phyloP scores from a whole-genome alignment of 2,888 invertebrate species.

The Mimumesa dahlbomi region DNA sequence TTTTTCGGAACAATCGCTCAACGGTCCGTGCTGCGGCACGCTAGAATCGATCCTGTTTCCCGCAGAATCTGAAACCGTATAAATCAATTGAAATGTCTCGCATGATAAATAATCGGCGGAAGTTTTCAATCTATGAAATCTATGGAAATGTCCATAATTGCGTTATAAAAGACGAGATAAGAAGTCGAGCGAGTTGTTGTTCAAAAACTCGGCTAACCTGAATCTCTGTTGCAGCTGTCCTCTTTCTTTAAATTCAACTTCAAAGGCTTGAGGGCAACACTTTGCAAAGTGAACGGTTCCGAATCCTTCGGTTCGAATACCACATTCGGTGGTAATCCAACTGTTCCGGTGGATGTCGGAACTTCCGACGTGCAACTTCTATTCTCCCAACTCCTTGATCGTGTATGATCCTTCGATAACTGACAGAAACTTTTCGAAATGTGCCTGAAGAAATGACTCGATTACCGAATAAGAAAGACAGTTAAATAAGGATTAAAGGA shows the following conservation, averaged over 20 bases:
- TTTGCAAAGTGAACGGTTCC: conserved; percentile 70
- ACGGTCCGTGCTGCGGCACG: not conserved
- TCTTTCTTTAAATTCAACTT: conserved; percentile 43
- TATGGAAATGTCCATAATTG: too few species aligned
- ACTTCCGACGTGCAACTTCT: conserved; percentile 32
- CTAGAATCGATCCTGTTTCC: conserved; percentile 17
- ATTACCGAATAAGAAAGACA: too few species aligned
- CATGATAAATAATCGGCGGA: too few species aligned
- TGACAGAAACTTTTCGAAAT: conserved; percentile 42
- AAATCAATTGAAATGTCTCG: too few species aligned
- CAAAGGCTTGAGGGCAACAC: conserved; percentile 49
- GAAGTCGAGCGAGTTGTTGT: too few species aligned
- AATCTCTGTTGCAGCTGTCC: conserved; percentile 26
- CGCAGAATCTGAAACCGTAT: conserved; percentile 11
- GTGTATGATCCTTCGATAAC: conserved; percentile 37
- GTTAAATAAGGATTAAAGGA: too few species aligned
- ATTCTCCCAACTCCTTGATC: conserved; percentile 43
- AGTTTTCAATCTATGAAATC: too few species aligned
- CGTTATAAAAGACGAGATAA: too few species aligned
- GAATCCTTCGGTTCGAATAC: conserved; percentile 71
- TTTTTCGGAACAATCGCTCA: conserved; percentile 27
- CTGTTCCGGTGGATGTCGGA: conserved; percentile 47
- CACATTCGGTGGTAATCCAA: conserved; percentile 68
- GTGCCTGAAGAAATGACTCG: conserved; percentile 15
- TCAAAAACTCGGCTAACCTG: conserved; percentile 19